A percentile compares a stretch with the other conserved stretches of the same genome.
Evolutionary conservation across 2,797 vertebrate genomes (phyloP).

Genomic region (Eulemur coronatus): DNA sequence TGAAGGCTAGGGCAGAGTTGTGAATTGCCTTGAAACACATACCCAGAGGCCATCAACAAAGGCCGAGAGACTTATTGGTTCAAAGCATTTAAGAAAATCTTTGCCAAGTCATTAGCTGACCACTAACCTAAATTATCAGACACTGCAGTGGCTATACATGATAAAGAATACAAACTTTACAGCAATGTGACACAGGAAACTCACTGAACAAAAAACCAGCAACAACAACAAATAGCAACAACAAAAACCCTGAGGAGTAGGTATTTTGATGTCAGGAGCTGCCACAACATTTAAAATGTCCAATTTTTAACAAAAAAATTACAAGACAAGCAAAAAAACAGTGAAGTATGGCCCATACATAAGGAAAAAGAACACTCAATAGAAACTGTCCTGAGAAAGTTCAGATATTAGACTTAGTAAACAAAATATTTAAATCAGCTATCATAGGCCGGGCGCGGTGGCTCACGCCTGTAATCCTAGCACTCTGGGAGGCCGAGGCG

Average conservation of each 20-base stretch:
- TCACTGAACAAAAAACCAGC: neutral
- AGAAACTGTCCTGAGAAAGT: neutral
- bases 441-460: no score
- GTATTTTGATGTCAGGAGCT: neutral
- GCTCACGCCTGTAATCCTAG: no score
- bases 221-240: neutral
- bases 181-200: neutral
- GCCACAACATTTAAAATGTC: neutral
- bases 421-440: neutral
- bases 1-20: neutral
- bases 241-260: neutral
- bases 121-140: neutral
- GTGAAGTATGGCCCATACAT: neutral
- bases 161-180: neutral
- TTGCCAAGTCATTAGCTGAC: neutral
- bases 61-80: neutral
- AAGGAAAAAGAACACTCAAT: neutral
- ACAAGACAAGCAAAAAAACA: neutral
- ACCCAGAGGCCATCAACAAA: neutral
- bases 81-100: neutral
- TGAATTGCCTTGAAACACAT: neutral
- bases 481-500: no score
- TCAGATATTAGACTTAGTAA: neutral
- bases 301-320: neutral
- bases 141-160: neutral